These are phyloP conservation scores for Tubulanus polymorphus DNA, from an alignment of 2,888 invertebrate genomes.

Conservation along the genomic window DNA sequence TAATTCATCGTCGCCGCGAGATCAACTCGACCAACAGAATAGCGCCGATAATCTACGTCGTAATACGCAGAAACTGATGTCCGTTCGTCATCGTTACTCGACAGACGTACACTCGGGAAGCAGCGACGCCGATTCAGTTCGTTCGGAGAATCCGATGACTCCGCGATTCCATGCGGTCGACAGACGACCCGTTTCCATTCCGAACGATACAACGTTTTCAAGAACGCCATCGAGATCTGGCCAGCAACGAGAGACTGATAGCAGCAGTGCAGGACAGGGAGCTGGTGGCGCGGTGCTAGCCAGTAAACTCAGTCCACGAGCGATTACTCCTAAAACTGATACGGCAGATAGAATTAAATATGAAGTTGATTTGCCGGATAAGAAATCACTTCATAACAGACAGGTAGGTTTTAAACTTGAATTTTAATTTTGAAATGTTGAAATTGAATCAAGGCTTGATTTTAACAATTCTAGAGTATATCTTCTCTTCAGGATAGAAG, in stretches of 20 bases:
- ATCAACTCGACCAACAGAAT: conserved; percentile 37
- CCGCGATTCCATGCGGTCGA: background rate
- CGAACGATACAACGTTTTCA: conserved; percentile 41
- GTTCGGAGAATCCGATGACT: background rate
- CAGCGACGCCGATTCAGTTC: conserved; percentile 37
- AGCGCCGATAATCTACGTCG: conserved; percentile 45
- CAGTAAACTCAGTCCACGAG: conserved; percentile 37
- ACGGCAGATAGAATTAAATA: too few species aligned
- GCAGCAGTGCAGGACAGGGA: conserved; percentile 1
- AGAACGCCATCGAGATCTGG: background rate
- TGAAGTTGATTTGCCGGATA: too few species aligned
- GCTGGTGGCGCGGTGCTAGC: conserved; percentile 26
- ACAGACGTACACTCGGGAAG: conserved; percentile 24
- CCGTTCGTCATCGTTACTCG: conserved; percentile 27
- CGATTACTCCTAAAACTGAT: conserved; percentile 11
- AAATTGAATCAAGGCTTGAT: too few species aligned
- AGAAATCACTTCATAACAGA: too few species aligned
- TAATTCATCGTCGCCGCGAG: conserved; percentile 20
- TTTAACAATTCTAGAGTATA: too few species aligned
- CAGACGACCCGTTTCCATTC: conserved; percentile 32
- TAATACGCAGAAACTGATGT: conserved; percentile 45
- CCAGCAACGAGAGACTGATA: background rate
- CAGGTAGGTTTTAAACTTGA: conserved; percentile 10
- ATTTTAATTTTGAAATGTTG: conserved; percentile 10
- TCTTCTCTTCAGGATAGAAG: too few species aligned